Evolutionary conservation across 2,888 invertebrate genomes (phyloP).

Genomic region (Emmelina monodactyla): DNA sequence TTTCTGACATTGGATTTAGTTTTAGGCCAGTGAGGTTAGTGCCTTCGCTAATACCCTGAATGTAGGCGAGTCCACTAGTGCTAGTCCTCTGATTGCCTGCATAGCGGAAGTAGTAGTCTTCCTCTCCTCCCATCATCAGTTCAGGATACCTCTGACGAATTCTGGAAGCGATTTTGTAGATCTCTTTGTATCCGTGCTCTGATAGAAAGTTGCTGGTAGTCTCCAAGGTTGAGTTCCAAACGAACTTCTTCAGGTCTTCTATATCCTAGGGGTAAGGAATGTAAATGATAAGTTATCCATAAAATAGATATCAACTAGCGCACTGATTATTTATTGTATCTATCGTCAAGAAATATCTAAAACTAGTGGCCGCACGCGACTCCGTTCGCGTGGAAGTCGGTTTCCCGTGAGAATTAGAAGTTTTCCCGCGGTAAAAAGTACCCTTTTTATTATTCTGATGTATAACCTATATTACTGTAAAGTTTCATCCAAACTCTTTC

Average conservation of each 20-base stretch:
- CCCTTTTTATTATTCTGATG: no score
- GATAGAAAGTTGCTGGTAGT: constrained; percentile 67
- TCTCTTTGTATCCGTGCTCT: constrained; percentile 67
- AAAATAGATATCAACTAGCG: no score
- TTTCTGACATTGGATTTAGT: constrained; percentile 19
- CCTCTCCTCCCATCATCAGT: constrained; percentile 47
- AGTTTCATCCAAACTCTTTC: no score
- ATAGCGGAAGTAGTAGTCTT: constrained; percentile 66
- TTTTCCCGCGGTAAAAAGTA: no score
- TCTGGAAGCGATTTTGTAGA: constrained; percentile 65
- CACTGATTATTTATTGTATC: no score
- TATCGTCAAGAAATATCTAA: no score
- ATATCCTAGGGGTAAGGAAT: constrained; percentile 60
- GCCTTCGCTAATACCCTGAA: constrained; percentile 53
- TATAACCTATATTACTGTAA: no score
- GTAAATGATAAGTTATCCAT: no score
- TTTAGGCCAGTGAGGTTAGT: constrained; percentile 15
- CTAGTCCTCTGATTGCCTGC: constrained; percentile 67
- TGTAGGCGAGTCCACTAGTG: constrained; percentile 69
- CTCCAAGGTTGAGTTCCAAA: constrained; percentile 69
- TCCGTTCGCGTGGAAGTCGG: no score
- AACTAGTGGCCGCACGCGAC: no score
- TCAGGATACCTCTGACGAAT: constrained; percentile 33
- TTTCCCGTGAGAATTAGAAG: no score
- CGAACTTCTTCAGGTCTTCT: constrained; percentile 70